These are phyloP conservation scores for Cryptocheilus praepositus DNA, from an alignment of 2,888 invertebrate genomes.

Conservation along the genomic window DNA sequence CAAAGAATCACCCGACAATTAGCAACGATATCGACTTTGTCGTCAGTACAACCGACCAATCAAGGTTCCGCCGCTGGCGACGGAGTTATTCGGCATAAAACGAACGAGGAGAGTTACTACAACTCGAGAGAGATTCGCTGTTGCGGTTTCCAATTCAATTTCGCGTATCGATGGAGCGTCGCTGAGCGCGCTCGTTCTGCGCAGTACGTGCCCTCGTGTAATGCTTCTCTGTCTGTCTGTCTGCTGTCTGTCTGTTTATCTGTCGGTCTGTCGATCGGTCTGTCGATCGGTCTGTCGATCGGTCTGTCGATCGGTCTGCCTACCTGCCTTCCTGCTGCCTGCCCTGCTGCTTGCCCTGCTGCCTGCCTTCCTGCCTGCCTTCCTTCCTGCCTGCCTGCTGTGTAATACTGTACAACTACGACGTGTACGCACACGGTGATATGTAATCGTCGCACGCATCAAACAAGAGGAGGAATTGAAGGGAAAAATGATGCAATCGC, in stretches of 20 bases:
- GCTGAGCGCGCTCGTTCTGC: not conserved
- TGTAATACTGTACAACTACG: too few relatives aligned
- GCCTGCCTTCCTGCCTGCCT: too few relatives aligned
- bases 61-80: slow-evolving; percentile 19
- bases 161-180: slow-evolving; percentile 1
- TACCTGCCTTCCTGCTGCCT: too few relatives aligned
- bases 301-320: too few relatives aligned
- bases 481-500: not conserved
- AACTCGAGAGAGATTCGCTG: slow-evolving; percentile 26
- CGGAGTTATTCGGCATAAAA: slow-evolving; percentile 29
- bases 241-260: too few relatives aligned
- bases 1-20: too few relatives aligned
- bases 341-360: too few relatives aligned
- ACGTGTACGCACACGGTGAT: not conserved
- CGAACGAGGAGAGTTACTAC: not conserved
- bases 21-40: not conserved
- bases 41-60: slow-evolving; percentile 21
- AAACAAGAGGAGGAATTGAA: slow-evolving; percentile 1
- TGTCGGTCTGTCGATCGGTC: too few relatives aligned
- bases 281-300: too few relatives aligned
- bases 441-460: not conserved
- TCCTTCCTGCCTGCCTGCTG: too few relatives aligned
- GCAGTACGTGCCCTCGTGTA: not conserved
- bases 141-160: slow-evolving; percentile 38
- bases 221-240: not conserved